phyloP scores from a whole-genome alignment of 2,113 vertebrate genomes.

The Cyphomyrus plagiostoma region DNA sequence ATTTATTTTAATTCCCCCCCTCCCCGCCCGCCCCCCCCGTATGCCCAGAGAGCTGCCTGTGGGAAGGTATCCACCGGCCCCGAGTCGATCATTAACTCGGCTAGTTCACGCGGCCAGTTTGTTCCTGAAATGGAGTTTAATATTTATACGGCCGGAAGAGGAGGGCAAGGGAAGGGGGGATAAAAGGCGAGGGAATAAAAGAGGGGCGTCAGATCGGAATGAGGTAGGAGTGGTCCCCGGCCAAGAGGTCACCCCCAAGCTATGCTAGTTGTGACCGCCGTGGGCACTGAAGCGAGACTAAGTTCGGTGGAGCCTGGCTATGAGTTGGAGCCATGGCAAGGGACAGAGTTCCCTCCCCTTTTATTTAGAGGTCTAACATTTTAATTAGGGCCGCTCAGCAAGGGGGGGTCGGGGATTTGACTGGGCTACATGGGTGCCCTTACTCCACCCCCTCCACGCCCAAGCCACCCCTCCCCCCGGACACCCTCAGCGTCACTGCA shows the following conservation, averaged over 20 bases:
- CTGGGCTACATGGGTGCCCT: background rate
- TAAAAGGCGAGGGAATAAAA: slow-evolving; percentile 52
- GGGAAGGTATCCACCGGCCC: background rate
- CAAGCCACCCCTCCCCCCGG: background rate
- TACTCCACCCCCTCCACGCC: background rate
- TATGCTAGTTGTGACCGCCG: slow-evolving; percentile 48
- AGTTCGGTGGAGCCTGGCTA: slow-evolving; percentile 53
- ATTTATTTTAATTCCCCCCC: background rate
- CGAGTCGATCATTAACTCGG: background rate
- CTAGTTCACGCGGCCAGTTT: background rate
- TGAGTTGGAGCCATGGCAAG: slow-evolving; percentile 64
- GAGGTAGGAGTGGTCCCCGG: slow-evolving; percentile 55
- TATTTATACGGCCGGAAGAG: slow-evolving; percentile 20
- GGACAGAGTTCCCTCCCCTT: background rate
- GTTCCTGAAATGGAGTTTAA: background rate
- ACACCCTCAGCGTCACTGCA: background rate
- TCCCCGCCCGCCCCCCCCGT: background rate
- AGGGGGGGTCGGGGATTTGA: background rate
- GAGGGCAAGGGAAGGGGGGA: slow-evolving; percentile 2
- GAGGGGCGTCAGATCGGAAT: slow-evolving; percentile 41
- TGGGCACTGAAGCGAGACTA: slow-evolving; percentile 62
- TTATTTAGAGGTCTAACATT: slow-evolving; percentile 2
- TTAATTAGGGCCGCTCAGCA: background rate
- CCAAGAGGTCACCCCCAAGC: slow-evolving; percentile 54
- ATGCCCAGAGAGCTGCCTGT: background rate